A percentile compares a stretch with the other conserved stretches of the same genome.
Evolutionary conservation across 2,888 invertebrate genomes (phyloP).

Genomic region (Tillus elongatus): DNA sequence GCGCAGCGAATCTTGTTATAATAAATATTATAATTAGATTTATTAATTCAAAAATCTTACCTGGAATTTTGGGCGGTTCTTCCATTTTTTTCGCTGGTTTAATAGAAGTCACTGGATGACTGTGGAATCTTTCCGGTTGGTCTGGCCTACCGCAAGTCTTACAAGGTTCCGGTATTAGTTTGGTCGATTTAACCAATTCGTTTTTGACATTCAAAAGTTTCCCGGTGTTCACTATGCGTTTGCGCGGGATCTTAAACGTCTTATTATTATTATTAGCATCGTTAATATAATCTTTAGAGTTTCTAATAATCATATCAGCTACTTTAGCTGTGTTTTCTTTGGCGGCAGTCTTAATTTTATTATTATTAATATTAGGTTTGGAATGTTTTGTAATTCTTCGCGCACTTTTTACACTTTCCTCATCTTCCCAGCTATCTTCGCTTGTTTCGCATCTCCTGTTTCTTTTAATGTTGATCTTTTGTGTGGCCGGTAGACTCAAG

Average conservation of each 20-base stretch:
- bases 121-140: conserved; percentile 57
- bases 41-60: too few relatives aligned
- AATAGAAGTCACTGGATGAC: conserved; percentile 43
- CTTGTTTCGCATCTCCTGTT: conserved; percentile 21
- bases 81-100: conserved; percentile 20
- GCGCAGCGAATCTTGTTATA: too few relatives aligned
- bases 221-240: conserved; percentile 7
- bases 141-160: conserved; percentile 58
- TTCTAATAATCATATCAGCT: conserved; percentile 14
- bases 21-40: too few relatives aligned
- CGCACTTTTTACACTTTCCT: conserved; percentile 25
- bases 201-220: conserved; percentile 8
- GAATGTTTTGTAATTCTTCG: conserved; percentile 18
- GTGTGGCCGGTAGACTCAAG: conserved; percentile 24
- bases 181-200: conserved; percentile 26
- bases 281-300: conserved; percentile 6
- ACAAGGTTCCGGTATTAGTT: conserved; percentile 48
- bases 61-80: conserved; percentile 23
- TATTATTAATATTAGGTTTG: conserved; percentile 14
- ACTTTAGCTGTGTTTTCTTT: conserved; percentile 14
- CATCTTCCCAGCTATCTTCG: conserved; percentile 32
- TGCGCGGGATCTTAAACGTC: conserved; percentile 20
- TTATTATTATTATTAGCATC: conserved; percentile 27
- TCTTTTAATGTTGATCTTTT: conserved; percentile 18
- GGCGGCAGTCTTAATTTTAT: conserved; percentile 12